A percentile compares a stretch with the other conserved stretches of the same genome.
These are phyloP conservation scores for Pristis pectinata DNA, from an alignment of 2,797 vertebrate species.

Conservation along the genomic window DNA sequence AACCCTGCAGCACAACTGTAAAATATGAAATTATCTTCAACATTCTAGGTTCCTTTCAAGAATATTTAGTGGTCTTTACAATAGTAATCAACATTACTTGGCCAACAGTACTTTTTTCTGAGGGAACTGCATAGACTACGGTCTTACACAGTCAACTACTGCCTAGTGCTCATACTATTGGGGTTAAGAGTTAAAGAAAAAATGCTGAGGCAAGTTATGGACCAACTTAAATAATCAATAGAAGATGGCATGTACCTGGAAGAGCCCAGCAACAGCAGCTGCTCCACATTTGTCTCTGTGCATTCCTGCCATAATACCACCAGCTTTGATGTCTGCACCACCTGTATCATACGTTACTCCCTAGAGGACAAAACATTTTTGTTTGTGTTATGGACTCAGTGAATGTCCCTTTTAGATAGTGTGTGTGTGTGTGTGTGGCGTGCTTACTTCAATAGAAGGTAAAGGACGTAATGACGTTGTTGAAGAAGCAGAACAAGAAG, in stretches of 20 bases:
- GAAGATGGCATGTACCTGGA: constrained; percentile 54
- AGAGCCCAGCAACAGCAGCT: constrained; percentile 70
- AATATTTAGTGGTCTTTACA: not conserved
- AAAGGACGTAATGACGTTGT: too few species aligned
- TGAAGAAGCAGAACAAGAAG: too few species aligned
- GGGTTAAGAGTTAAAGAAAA: not conserved
- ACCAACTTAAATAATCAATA: not conserved
- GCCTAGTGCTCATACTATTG: not conserved
- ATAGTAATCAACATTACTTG: too few species aligned
- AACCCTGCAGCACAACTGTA: not conserved
- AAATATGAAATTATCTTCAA: not conserved
- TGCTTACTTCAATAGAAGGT: too few species aligned
- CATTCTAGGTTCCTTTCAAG: not conserved
- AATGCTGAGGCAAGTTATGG: not conserved
- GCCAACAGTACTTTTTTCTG: not conserved
- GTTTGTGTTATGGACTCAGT: too few species aligned
- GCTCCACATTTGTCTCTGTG: constrained; percentile 75
- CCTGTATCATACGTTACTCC: constrained; percentile 74
- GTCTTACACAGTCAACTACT: not conserved
- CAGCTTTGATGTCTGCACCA: constrained; percentile 74
- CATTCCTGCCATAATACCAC: constrained; percentile 72
- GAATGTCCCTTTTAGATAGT: too few species aligned
- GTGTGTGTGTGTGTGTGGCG: too few species aligned
- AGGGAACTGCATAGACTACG: too few species aligned
- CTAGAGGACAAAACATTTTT: constrained; percentile 44